These are phyloP conservation scores for Argyrosomus regius DNA, from an alignment of 2,797 vertebrate genomes.

Conservation along the genomic window DNA sequence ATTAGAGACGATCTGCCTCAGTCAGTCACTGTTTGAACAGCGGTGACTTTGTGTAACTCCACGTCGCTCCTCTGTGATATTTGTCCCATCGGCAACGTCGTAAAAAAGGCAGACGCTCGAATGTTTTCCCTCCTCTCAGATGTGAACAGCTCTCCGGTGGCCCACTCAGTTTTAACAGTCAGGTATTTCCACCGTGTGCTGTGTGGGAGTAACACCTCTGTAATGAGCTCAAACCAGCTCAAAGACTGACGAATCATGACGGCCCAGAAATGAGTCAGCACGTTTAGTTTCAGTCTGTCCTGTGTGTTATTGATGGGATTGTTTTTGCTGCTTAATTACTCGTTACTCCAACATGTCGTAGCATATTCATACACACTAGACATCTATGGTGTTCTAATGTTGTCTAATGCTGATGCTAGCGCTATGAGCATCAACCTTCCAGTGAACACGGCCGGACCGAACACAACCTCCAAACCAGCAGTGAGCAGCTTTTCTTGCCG, in stretches of 20 bases:
- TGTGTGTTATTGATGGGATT: no score
- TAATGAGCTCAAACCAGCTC: constrained; percentile 29
- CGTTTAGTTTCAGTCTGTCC: no score
- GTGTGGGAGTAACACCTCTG: constrained; percentile 36
- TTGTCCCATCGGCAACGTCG: not conserved
- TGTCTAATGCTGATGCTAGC: no score
- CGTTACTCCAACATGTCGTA: no score
- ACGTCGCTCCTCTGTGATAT: constrained; percentile 10
- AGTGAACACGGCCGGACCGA: no score
- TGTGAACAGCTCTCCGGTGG: constrained; percentile 49
- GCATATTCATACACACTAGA: no score
- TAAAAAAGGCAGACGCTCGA: constrained; percentile 12
- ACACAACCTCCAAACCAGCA: no score
- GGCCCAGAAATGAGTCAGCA: no score
- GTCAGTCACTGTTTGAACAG: constrained; percentile 6
- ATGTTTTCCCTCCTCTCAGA: constrained; percentile 7
- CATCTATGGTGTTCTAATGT: no score
- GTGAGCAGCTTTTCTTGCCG: no score
- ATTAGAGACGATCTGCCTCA: constrained; percentile 36
- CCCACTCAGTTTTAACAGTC: constrained; percentile 20
- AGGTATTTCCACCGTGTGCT: constrained; percentile 5
- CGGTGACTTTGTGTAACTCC: constrained; percentile 27
- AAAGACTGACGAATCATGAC: constrained; percentile 17
- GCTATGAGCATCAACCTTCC: no score
- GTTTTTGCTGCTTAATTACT: no score